Conservation (phyloP, 2,797 vertebrate species). For the Scleropages formosus region DNA sequence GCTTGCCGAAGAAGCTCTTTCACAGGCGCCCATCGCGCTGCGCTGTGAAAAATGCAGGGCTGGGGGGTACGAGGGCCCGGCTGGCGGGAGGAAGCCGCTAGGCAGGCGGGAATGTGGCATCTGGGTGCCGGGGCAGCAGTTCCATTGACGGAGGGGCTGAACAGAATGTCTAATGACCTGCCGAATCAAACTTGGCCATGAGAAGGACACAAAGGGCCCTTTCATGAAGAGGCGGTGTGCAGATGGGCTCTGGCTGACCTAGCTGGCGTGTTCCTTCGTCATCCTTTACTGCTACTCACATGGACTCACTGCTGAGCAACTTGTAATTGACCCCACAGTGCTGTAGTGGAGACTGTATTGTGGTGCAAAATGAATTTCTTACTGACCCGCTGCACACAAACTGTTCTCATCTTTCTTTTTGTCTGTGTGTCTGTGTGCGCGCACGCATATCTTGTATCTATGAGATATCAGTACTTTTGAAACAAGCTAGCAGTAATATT, state of each 20-base stretch:
- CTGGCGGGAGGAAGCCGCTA: slow-evolving; percentile 77
- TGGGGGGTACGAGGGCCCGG: slow-evolving; percentile 28
- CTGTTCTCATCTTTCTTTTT: not conserved
- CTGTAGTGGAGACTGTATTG: not conserved
- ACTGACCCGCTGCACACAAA: too few species aligned
- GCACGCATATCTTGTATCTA: too few species aligned
- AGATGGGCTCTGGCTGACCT: slow-evolving; percentile 75
- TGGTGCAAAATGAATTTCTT: too few species aligned
- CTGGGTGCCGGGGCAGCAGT: slow-evolving; percentile 70
- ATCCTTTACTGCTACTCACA: slow-evolving; percentile 29
- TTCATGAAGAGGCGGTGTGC: slow-evolving; percentile 78
- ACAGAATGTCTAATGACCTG: slow-evolving; percentile 80
- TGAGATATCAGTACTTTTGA: too few species aligned
- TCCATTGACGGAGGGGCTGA: slow-evolving; percentile 78
- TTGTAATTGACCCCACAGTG: not conserved
- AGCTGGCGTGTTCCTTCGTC: slow-evolving; percentile 58
- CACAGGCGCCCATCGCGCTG: slow-evolving; percentile 74
- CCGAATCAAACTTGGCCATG: slow-evolving; percentile 83
- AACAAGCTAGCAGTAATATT: too few species aligned
- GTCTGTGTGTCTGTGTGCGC: not conserved
- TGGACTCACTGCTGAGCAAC: slow-evolving; percentile 14
- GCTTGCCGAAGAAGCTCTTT: slow-evolving; percentile 73
- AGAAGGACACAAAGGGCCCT: slow-evolving; percentile 78
- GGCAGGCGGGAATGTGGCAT: slow-evolving; percentile 81
- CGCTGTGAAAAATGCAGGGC: slow-evolving; percentile 79